A percentile compares a stretch with the other conserved stretches of the same genome.
Conservation (phyloP, 2,888 invertebrate species). For the Terebella lapidaria region DNA sequence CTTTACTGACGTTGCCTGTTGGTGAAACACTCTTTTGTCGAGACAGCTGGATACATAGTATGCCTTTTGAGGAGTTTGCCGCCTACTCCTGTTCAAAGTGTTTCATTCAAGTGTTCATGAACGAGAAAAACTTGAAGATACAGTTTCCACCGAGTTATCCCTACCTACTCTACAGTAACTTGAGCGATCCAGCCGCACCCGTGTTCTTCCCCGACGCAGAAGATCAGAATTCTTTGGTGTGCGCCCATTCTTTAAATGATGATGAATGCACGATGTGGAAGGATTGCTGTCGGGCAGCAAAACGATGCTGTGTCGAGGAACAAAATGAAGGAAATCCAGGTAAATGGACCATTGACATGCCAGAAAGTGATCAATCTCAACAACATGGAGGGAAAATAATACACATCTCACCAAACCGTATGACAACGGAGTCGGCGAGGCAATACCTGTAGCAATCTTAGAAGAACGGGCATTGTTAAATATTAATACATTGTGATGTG, state of each 20-base stretch:
- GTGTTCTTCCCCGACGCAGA: background rate
- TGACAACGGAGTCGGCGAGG: too few species aligned
- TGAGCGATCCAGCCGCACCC: background rate
- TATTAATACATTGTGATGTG: background rate
- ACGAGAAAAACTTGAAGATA: background rate
- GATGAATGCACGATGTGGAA: background rate
- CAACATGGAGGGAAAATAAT: too few species aligned
- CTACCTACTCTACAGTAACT: background rate
- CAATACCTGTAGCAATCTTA: too few species aligned
- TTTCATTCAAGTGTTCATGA: background rate
- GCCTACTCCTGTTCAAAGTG: background rate
- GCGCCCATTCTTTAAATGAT: background rate
- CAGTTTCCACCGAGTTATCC: background rate
- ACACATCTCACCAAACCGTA: too few species aligned
- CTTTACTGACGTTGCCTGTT: too few species aligned
- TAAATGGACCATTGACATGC: too few species aligned
- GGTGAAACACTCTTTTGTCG: too few species aligned
- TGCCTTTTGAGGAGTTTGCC: background rate
- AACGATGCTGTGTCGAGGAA: background rate
- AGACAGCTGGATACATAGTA: background rate
- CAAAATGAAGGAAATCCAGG: background rate
- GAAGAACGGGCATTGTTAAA: too few species aligned
- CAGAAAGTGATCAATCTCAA: too few species aligned
- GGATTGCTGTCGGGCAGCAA: background rate
- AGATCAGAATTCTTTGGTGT: background rate